Base-by-base conservation (phyloP, 1,140 invertebrate genomes). In the Triops longicaudatus region DNA sequence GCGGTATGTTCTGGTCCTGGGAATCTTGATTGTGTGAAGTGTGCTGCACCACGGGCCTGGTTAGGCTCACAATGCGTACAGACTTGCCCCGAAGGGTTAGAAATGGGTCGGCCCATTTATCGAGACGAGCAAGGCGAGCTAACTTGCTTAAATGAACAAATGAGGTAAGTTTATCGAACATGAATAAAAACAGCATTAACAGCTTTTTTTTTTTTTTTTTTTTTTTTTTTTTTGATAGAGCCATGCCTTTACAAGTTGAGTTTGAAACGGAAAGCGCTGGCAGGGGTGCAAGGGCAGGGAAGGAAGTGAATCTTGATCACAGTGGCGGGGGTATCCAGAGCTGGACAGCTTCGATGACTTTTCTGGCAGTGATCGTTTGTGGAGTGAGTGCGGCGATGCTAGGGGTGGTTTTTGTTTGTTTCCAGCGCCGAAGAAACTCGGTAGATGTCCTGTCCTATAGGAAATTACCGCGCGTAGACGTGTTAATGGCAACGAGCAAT, bases 21-120 rank as follows among this genome's bases (percentile, higher is more conserved):
- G 26, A 86, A 90, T 28, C 90, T 93, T 83, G 91, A 95, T 82
- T 96, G 94, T 84, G 91, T 94, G 0, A 89, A 88, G 14, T 96
- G 94, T 85, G 90, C 91, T 0, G 82, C 84, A 7, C 90, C 90
- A 12, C 93, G 90, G 90, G 89, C 91, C 82, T 83, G 95, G 37
- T 89, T 92, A 0, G 89, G 90, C 1, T 92, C 92, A 5, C 90
- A 93, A 82, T 96, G 93, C 82, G 89, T 92, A 80, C 89, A 91
- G 0, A 89, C 91, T 81, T 95, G 93, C 84, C 93, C 93, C 4
- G 89, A 92, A 37, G 80, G 79, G 17, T 63, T 63, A 22, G 10
- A 22, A 63, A 22, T 63, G 50, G 50, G 17, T 1, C 50, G 50
- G 17, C 50, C 50, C 50, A n/a, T 63, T 63, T 63, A 63, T 1